phyloP scores from a whole-genome alignment of 2,797 vertebrate genomes.

The Anguilla anguilla region DNA sequence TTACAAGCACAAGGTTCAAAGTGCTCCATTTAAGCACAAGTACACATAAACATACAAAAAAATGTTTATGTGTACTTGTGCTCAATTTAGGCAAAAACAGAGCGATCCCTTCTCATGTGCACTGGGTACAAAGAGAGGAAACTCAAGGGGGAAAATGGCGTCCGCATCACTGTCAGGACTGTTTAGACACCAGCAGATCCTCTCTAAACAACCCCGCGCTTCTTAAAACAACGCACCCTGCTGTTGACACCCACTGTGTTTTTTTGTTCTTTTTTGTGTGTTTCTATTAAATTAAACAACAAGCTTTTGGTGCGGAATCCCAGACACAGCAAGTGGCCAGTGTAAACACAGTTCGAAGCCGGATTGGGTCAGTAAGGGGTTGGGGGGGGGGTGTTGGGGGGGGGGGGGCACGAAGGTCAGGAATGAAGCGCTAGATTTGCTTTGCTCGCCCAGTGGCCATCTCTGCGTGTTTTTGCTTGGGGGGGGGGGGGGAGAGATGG shows the following conservation, averaged over 20 bases:
- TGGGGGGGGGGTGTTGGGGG: no score
- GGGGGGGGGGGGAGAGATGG: no score
- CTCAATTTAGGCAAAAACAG: background rate
- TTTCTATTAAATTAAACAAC: background rate
- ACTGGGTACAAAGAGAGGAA: background rate
- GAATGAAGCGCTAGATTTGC: background rate
- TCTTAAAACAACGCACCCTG: background rate
- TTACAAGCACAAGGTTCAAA: background rate
- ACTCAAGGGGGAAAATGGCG: background rate
- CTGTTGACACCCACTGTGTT: background rate
- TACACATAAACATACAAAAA: background rate
- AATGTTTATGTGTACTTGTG: no score
- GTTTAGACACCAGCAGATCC: slow-evolving; percentile 2
- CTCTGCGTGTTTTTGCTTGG: background rate
- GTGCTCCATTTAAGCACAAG: background rate
- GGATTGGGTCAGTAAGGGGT: no score
- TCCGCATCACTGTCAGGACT: background rate
- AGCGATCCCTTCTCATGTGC: background rate
- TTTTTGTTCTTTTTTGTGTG: background rate
- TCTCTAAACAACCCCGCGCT: background rate
- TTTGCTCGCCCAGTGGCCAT: background rate
- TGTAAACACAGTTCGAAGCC: background rate
- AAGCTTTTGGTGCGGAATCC: background rate
- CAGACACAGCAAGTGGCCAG: background rate
- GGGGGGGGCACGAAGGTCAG: background rate